Conservation (phyloP, 2,113 vertebrate species). For the Collichthys lucidus region DNA sequence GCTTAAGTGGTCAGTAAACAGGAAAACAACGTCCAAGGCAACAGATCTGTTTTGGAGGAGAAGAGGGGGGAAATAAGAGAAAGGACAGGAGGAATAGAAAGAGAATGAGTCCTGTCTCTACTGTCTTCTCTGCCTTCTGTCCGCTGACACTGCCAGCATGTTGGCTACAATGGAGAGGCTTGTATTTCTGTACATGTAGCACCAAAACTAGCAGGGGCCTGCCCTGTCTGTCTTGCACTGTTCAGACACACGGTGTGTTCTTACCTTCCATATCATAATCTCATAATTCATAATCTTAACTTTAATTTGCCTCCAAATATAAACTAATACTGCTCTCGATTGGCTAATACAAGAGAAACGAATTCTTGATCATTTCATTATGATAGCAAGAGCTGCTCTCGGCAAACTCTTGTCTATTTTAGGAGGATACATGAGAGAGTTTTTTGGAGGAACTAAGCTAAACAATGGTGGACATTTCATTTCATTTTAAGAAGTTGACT, state of each 20-base stretch:
- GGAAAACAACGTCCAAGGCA: conserved; percentile 81
- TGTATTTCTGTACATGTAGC: conserved; percentile 79
- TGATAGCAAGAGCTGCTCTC: conserved; percentile 53
- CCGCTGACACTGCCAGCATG: conserved; percentile 57
- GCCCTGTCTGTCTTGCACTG: conserved; percentile 75
- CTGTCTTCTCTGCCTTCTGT: conserved; percentile 71
- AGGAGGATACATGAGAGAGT: conserved; percentile 20
- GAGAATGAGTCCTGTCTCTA: conserved; percentile 62
- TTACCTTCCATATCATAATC: conserved; percentile 41
- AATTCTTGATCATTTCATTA: conserved; percentile 36
- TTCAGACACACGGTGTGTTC: conserved; percentile 40
- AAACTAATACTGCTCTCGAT: conserved; percentile 32
- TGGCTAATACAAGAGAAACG: conserved; percentile 54
- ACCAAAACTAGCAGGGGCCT: conserved; percentile 78
- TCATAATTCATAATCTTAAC: conserved; percentile 39
- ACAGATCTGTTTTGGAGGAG: conserved; percentile 70
- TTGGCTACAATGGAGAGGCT: conserved; percentile 79
- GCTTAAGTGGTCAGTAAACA: conserved; percentile 76
- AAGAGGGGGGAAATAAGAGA: conserved; percentile 48
- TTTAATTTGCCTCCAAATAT: conserved; percentile 46
- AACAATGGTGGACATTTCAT: conserved; percentile 26
- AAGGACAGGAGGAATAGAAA: conserved; percentile 61
- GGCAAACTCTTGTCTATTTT: conserved; percentile 31
- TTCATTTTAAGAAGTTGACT: conserved; percentile 34
- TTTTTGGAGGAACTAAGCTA: conserved; percentile 40